Evolutionary conservation across 30 jellyfish, hydroid and myxozoan genomes (phyloP), one percentile per base, ranked within the genome.

Genomic region (Hydra vulgaris): DNA sequence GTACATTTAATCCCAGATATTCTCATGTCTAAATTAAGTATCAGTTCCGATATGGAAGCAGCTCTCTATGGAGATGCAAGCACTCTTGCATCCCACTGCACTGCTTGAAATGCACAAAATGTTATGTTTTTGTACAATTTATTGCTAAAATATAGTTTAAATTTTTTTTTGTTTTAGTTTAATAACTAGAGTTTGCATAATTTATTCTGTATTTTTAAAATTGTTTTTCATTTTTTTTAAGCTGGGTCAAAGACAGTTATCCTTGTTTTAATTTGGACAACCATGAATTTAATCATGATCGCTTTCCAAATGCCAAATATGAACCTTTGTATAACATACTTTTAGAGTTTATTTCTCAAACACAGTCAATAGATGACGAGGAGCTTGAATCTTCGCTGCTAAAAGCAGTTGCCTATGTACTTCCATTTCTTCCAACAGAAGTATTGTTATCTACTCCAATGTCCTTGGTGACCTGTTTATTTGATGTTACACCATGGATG

Each of bases 391-490:
- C 66, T 78, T 53, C 26, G 22, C 56, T 89, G 61, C 78, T 89
- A 17, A 76, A 71, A 18, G 78, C 89, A 71, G 52, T 89, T 23
- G 95, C 96, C 15, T 89, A 88, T 82, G 67, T 83, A 72, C 88
- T 84, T 54, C 96, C 96, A 24, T 89, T 83, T 74, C 80, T 89
- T 19, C 54, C 85, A 7, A 74, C 82, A 8, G 82, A 89, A 8
- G 68, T 54, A 17, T 53, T 89, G 72, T 26, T 75, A 18, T 8
- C 85, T 26, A 24, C 85, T 73, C 95, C 95, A 15, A 54, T 89
- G 23, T 83, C 81, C 40, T 73, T 89, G 8, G 88, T 90, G 4
- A 83, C 88, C 0, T 52, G 84, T 17, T 73, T 89, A 40, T 72
- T 17, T 23, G 73, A 79, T 27, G 20, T 89, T 16, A 87, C 90